phyloP scores from a whole-genome alignment of 2,888 invertebrate species.

The Drosophila silvestris region DNA sequence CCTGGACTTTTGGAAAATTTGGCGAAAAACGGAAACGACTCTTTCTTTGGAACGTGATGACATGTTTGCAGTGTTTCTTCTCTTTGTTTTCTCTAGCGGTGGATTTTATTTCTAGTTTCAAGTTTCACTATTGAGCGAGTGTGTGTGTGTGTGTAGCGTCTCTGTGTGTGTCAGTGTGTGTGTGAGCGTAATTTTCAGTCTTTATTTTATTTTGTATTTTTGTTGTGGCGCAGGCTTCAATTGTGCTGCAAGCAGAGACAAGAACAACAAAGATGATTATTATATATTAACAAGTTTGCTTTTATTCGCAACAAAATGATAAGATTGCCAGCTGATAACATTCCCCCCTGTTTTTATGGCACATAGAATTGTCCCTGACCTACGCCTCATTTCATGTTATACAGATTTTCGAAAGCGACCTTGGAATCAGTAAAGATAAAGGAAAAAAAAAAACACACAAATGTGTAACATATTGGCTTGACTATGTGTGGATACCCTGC shows the following conservation, averaged over 20 bases:
- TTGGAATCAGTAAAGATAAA: conserved; percentile 21
- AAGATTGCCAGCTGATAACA: neutral
- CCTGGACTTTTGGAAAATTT: conserved; percentile 89
- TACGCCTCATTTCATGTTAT: conserved; percentile 29
- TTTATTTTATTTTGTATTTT: conserved; percentile 37
- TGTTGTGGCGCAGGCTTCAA: conserved; percentile 13
- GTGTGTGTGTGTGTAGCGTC: neutral
- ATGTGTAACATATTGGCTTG: neutral
- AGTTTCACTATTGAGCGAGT: conserved; percentile 1
- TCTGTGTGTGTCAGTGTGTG: neutral
- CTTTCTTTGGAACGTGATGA: conserved; percentile 93
- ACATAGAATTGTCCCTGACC: conserved; percentile 48
- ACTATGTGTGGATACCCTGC: conserved; percentile 27
- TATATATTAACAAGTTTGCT: neutral
- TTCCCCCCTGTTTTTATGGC: conserved; percentile 21
- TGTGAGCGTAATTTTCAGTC: conserved; percentile 60
- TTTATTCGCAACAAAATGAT: neutral
- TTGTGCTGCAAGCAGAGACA: conserved; percentile 30
- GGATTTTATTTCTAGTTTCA: conserved; percentile 40
- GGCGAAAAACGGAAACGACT: conserved; percentile 92
- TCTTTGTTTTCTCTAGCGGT: conserved; percentile 41
- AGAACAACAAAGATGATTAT: neutral
- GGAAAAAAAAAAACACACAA: neutral
- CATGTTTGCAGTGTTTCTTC: conserved; percentile 86
- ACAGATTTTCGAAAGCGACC: conserved; percentile 27